Conservation (phyloP, 2,797 vertebrate species). For the Gobio occitaniae region DNA sequence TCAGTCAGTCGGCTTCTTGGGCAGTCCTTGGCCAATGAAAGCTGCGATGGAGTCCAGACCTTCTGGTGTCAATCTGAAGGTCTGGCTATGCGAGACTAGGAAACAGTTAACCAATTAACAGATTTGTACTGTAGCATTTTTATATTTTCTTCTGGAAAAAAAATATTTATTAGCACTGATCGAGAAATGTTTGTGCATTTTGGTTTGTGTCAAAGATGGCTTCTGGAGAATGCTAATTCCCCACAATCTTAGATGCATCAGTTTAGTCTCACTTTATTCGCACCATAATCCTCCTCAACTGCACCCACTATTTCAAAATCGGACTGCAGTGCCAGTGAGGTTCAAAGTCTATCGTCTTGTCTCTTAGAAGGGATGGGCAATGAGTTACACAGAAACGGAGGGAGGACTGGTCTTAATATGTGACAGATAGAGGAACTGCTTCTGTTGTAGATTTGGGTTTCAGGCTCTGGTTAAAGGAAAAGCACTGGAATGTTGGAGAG, state of each 20-base stretch:
- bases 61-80: no score
- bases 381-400: conserved; percentile 23
- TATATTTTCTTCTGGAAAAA: background rate
- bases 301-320: conserved; percentile 8
- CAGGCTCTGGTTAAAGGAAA: conserved; percentile 34
- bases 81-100: background rate
- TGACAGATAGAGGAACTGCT: conserved; percentile 35
- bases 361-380: conserved; percentile 9
- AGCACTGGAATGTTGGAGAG: conserved; percentile 51
- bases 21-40: background rate
- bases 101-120: background rate
- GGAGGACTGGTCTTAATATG: conserved; percentile 53
- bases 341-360: conserved; percentile 36
- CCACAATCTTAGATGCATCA: background rate
- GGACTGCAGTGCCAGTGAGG: background rate
- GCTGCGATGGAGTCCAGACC: background rate
- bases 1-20: no score
- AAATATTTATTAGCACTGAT: background rate
- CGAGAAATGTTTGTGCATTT: background rate
- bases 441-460: conserved; percentile 30
- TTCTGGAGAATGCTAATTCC: conserved; percentile 7
- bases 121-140: background rate
- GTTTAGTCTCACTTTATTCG: background rate
- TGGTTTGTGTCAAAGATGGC: background rate
- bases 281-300: conserved; percentile 6